Conservation (phyloP, 2,113 vertebrate genomes). For the Reinhardtius hippoglossoides region DNA sequence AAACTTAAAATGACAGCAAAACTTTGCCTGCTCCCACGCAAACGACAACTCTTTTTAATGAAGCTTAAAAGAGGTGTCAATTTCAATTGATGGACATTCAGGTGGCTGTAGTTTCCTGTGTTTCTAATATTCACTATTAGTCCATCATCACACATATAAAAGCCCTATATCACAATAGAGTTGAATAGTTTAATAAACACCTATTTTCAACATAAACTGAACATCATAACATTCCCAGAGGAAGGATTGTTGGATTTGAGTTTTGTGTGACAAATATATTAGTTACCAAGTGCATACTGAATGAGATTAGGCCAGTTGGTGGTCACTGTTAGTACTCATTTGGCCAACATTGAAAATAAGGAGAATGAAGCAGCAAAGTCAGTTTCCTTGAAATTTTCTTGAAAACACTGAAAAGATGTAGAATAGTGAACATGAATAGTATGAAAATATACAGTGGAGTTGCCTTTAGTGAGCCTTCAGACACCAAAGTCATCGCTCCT, state of each 20-base stretch:
- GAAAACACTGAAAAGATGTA: too few species aligned
- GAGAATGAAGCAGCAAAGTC: not conserved
- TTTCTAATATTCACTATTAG: not conserved
- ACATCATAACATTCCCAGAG: not conserved
- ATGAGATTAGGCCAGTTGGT: not conserved
- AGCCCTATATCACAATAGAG: not conserved
- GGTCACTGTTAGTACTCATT: slow-evolving; percentile 1
- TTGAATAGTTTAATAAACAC: not conserved
- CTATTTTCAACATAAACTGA: not conserved
- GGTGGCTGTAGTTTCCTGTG: not conserved
- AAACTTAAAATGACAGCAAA: slow-evolving; percentile 22
- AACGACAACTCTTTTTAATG: not conserved
- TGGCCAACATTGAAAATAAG: not conserved
- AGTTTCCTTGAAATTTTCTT: too few species aligned
- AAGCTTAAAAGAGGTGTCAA: not conserved
- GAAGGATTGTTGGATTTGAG: too few species aligned
- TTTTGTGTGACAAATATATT: not conserved
- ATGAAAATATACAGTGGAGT: too few species aligned
- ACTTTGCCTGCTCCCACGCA: not conserved
- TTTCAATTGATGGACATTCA: not conserved
- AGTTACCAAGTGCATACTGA: not conserved
- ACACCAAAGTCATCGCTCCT: too few species aligned
- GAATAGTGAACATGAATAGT: too few species aligned
- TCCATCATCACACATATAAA: not conserved
- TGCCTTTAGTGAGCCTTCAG: too few species aligned